Base-by-base conservation (phyloP, 2,888 invertebrate species). In the Tribolium freemani region DNA sequence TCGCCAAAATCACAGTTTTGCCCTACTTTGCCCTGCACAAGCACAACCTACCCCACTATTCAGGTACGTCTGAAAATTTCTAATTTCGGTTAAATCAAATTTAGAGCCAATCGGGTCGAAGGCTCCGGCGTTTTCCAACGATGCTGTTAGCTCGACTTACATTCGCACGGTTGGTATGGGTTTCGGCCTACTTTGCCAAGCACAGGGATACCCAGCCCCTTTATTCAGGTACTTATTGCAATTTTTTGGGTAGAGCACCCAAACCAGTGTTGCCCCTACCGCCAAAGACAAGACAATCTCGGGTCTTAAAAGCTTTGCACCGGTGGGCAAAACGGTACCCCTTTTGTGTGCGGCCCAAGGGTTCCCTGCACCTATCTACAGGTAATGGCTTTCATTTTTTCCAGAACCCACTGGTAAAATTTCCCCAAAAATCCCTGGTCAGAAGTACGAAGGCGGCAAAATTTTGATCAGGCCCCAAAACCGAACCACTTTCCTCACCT, bases 11-110 rank as follows among this genome's bases (percentile, higher is more conserved):
- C 85, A 84, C 70, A 85, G 87, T 80, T 88, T 89, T 78, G 89
- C 88, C 38, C 83, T 90, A 53, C 83, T 88, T 20, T 90, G 90
- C 81, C 89, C 89, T 76, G 92, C 92, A 75, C 93, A 93, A 88
- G 92, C 89, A 63, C 90, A 89, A 84, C 93, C 93, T 80, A 90
- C 91, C 72, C 93, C 93, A 80, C 83, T 89, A 81, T 92, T 91
- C 90, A 92, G 92, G 92, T 93, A 87, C 90, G 89, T 64, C 20
- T 60, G 67, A 83, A 67, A 46, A 16, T 58, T 9, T 38, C 13
- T 30, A 56, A 76, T 74, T 81, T 80, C 77, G 78, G 79, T 38
- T 38, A 5, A 3, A 79, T 83, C 2, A 5, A 38, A 38, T 38
- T 71, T 84, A 90, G 90, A 90, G 82, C 89, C 90, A 1, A 86